Evolutionary conservation across 2,113 vertebrate species (phyloP).

Genomic region (Hyaena hyaena): DNA sequence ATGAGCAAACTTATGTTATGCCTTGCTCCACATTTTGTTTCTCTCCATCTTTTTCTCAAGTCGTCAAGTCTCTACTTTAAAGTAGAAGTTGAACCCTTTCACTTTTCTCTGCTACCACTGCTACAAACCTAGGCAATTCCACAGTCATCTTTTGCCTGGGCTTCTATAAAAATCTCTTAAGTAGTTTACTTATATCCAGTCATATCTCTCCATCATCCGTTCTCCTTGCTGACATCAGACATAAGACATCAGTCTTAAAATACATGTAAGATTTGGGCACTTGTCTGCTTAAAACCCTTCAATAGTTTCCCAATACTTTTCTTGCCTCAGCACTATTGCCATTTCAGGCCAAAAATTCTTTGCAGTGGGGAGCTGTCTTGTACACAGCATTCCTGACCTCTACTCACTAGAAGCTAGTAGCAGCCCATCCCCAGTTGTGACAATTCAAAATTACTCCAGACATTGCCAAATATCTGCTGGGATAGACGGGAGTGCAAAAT

Average conservation of each 20-base stretch:
- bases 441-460: not conserved
- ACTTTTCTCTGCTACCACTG: not conserved
- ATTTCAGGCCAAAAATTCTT: not conserved
- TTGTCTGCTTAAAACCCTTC: not conserved
- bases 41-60: not conserved
- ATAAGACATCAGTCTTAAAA: not conserved
- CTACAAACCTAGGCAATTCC: not conserved
- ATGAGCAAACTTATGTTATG: not conserved
- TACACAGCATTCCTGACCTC: not conserved
- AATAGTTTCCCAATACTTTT: not conserved
- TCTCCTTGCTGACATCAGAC: not conserved
- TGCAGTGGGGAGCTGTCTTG: not conserved
- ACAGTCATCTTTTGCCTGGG: not conserved
- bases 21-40: not conserved
- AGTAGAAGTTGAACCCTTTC: not conserved
- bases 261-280: not conserved
- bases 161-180: not conserved
- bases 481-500: not conserved
- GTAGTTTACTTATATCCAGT: not conserved
- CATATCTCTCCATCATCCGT: not conserved
- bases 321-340: not conserved
- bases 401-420: not conserved
- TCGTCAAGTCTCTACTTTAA: not conserved
- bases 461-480: not conserved
- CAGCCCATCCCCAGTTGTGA: not conserved